A percentile compares a stretch with the other conserved stretches of the same genome.
Conservation (phyloP, 1,140 invertebrate genomes). For the Heliconius melpomene region DNA sequence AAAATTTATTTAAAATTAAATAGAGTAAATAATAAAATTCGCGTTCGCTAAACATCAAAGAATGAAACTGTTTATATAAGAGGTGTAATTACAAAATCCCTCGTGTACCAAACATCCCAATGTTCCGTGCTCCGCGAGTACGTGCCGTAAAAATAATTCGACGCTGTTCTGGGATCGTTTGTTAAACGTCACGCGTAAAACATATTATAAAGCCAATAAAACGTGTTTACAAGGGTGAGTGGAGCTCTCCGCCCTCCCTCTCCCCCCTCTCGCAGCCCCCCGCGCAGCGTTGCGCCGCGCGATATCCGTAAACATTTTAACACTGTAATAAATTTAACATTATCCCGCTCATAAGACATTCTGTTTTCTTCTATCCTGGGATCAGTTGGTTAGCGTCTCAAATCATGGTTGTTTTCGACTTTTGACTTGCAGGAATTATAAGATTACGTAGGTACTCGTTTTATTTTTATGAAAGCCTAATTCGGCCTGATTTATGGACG, state of each 20-base stretch:
- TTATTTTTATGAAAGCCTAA: neutral
- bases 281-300: constrained; percentile 56
- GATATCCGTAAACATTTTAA: constrained; percentile 80
- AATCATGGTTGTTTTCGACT: constrained; percentile 69
- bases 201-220: constrained; percentile 82
- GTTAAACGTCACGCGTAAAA: constrained; percentile 81
- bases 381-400: constrained; percentile 77
- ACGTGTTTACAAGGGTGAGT: constrained; percentile 81
- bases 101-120: constrained; percentile 68
- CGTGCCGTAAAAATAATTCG: constrained; percentile 80
- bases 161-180: constrained; percentile 77
- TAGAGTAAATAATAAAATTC: constrained; percentile 43
- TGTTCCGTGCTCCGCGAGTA: constrained; percentile 66
- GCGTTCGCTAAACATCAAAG: constrained; percentile 57
- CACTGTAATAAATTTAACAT: constrained; percentile 80
- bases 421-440: constrained; percentile 30
- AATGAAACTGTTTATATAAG: constrained; percentile 70
- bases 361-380: constrained; percentile 75
- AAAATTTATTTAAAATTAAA: constrained; percentile 16
- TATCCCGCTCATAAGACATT: constrained; percentile 78
- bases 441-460: constrained; percentile 16
- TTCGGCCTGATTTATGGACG: neutral
- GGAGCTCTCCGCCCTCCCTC: constrained; percentile 51
- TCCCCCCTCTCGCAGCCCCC: neutral
- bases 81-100: constrained; percentile 75